Evolutionary conservation across 2,888 invertebrate genomes (phyloP), one percentile per base, ranked within the genome.

Genomic region (Eilema griseolum): DNA sequence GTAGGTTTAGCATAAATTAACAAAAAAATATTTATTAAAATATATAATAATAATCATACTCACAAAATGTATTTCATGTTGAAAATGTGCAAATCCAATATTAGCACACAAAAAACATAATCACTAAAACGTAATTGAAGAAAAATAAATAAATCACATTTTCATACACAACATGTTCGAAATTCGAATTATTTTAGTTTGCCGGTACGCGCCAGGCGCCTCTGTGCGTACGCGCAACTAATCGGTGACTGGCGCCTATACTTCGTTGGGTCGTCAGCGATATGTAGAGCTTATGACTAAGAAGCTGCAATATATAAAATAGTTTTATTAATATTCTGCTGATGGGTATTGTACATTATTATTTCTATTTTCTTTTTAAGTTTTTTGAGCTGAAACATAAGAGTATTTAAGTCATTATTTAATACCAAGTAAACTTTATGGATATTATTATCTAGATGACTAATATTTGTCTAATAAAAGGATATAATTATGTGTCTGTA

Each of bases 31-130:
- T 8, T 16, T 24, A 33, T 23, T 33, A 1, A 3, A 31, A 61
- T 33, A 24, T 4, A 23, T 23, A 52, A 16, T 59, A 67, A 16
- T 56, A 33, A 56, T 16, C 5, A 72, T 77, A 87, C 87, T 86
- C 61, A 87, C 86, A 86, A 69, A 71, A 83, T 68, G 61, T 70
- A 73, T 71, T 82, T 83, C 87, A 87, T 87, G 72, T 71, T 86
- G 82, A 70, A 69, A 57, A 66, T 69, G 16, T 16, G 69, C 61
- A 66, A 78, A 79, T 75, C 71, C 76, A 67, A 71, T 28, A 70
- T 70, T 73, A 82, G 77, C 77, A 73, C 63, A 67, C 65, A 62
- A 71, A n/a, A 69, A 72, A 63, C 79, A 82, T 73, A 69, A 77
- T 74, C 81, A 83, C 81, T 69, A 74, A 71, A 78, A 77, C 77